Evolutionary conservation across 1,140 invertebrate genomes (phyloP).

Genomic region (Drosophila lacertosa): DNA sequence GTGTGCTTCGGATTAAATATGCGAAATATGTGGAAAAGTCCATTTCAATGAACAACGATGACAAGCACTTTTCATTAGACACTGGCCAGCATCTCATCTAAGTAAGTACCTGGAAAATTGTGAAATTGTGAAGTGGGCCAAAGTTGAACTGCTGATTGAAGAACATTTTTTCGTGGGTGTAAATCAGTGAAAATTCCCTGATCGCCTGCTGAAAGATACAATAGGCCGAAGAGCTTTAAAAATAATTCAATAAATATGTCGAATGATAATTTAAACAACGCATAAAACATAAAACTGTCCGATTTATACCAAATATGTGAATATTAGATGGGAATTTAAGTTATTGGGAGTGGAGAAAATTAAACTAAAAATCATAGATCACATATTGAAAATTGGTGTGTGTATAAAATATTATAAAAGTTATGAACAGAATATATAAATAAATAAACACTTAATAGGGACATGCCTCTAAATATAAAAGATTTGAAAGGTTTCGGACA

Average conservation of each 20-base stretch:
- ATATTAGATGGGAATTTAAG: constrained; percentile 2
- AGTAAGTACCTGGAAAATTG: constrained; percentile 23
- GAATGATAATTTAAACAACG: constrained; percentile 27
- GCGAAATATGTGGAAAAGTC: constrained; percentile 35
- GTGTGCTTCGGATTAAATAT: constrained; percentile 38
- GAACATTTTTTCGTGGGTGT: not conserved
- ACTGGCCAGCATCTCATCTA: not conserved
- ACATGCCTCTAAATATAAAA: not conserved
- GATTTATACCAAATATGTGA: constrained; percentile 1
- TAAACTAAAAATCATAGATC: too few relatives aligned
- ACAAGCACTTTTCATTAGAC: constrained; percentile 42
- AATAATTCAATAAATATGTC: constrained; percentile 39
- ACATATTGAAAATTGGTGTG: too few relatives aligned
- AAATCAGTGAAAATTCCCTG: constrained; percentile 22
- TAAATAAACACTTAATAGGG: not conserved
- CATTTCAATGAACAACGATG: constrained; percentile 59
- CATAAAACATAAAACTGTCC: constrained; percentile 32
- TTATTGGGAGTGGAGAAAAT: too few relatives aligned
- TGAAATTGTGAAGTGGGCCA: constrained; percentile 39
- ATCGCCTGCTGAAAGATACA: constrained; percentile 24
- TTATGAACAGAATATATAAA: too few relatives aligned
- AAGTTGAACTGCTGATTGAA: not conserved
- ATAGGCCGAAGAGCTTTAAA: constrained; percentile 5
- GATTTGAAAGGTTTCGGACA: constrained; percentile 49
- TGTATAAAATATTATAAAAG: too few relatives aligned